Evolutionary conservation across 2,888 invertebrate genomes (phyloP), one percentile per base, ranked within the genome.

Genomic region (Drosophila tripunctata): DNA sequence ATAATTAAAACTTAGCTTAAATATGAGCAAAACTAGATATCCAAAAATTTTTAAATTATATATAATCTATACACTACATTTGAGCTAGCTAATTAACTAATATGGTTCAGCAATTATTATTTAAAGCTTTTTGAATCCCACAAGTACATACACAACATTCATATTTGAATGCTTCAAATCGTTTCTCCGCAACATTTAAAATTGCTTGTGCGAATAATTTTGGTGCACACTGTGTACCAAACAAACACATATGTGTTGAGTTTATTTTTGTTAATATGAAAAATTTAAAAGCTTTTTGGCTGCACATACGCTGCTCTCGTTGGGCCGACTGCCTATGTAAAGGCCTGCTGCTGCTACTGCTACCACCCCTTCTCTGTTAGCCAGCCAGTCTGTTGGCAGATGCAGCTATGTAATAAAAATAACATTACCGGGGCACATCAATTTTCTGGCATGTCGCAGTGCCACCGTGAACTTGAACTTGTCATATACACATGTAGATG

Each of bases 381-480:
- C n/a, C n/a, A n/a, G n/a, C n/a, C n/a, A n/a, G n/a, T n/a, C n/a
- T 19, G 19, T 51, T 68, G 66, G 40, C 62, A 52, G 67, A 44
- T 80, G 81, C 70, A 81, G 70, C 70, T 73, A n/a, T n/a, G 74
- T 67, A 76, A 79, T 67, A 69, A 82, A 81, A 81, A 81, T 82
- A 81, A 79, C 64, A 84, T 79, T 73, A 72, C 81, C 72, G 66
- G 72, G n/a, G 72, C 64, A 43, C 71, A 64, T 75, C 72, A 73
- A 57, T 47, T 75, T 73, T 61, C 61, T 75, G 63, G 56, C 66
- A 47, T 58, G 62, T 54, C 44, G 60, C 55, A 67, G n/a, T n/a
- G n/a, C 41, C 85, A 44, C 54, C 87, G 57, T 88, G 90, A 90
- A 89, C 90, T 89, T 90, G 90, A 89, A 89, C 89, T 89, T 90